Evolutionary conservation across 2,888 invertebrate genomes (phyloP), one percentile per base, ranked within the genome.

Genomic region (Capitulum mitella): DNA sequence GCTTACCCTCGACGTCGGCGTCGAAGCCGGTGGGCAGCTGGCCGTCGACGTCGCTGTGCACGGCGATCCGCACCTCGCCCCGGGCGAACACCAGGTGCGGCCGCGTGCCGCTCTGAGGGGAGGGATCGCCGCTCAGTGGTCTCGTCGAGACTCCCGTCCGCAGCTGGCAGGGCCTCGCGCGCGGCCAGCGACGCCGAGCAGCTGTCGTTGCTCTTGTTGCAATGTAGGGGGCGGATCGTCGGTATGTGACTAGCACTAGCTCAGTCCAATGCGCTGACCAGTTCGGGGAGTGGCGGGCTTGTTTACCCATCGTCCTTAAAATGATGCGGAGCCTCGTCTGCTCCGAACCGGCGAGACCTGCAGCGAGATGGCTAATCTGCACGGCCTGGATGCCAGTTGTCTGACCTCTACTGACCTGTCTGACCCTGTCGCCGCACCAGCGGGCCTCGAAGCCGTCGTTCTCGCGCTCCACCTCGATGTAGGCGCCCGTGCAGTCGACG

Each of bases 51-150:
- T 82, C 81, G 3, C 43, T 43, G 78, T 80, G 82, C 1, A 82
- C 81, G 1, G 81, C 82, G 77, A 82, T 82, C 3, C 82, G 79
- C 1, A 83, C 82, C 79, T 83, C 82, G 14, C 79, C 79, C 40
- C 82, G 81, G 26, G 83, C 83, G 79, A 83, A 83, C 54, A 83
- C 83, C 37, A 83, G 81, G 79, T 83, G 83, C 2, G 82, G 82
- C 22, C 83, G 80, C 12, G 79, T 64, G 22, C 82, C 81, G 74
- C 81, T 78, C 81, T 82, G 80, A 19, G 58, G 58, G 6, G 2
- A 19, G 29, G 3, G 6, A 29, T n/a, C 6, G 29, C 5, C 8
- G 58, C 8, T 32, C 32, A 32, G 32, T 32, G 61, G 61, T 2
- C 54, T 1, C 26, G 16, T 1, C 22, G 12, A 51, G 22, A 37